Percentiles rank a stretch among this genome's conserved stretches.
Evolutionary conservation across 2,797 vertebrate species (phyloP).

Genomic region (Peromyscus nudipes): DNA sequence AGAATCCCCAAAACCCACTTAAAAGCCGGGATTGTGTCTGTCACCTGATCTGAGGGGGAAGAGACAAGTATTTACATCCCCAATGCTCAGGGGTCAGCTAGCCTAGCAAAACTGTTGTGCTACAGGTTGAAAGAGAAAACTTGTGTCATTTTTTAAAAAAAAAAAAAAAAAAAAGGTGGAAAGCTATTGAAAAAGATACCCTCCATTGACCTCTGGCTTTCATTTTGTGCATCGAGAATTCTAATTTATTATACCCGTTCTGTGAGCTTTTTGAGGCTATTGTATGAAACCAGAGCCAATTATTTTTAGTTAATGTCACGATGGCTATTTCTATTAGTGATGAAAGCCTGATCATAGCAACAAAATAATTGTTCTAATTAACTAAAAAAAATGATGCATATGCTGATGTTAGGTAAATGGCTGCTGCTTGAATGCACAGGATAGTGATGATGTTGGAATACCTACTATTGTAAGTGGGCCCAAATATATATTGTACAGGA

Average conservation of each 20-base stretch:
- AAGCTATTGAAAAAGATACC: background rate
- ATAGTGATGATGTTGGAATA: background rate
- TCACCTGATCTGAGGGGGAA: background rate
- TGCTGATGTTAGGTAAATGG: background rate
- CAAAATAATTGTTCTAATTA: background rate
- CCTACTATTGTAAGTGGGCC: background rate
- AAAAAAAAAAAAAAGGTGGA: background rate
- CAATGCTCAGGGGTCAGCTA: background rate
- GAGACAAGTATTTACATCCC: background rate
- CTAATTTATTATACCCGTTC: slow-evolving; percentile 31
- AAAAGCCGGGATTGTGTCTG: background rate
- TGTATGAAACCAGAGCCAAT: background rate
- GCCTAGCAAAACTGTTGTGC: background rate
- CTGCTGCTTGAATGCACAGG: background rate
- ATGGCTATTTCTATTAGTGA: slow-evolving; percentile 41
- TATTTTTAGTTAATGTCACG: background rate
- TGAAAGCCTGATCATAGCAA: background rate
- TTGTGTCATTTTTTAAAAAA: background rate
- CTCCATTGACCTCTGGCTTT: background rate
- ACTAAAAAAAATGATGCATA: background rate
- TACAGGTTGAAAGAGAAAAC: background rate
- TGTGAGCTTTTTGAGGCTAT: slow-evolving; percentile 26
- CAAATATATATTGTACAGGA: background rate
- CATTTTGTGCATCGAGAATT: slow-evolving; percentile 29
- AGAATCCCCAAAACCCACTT: too few relatives aligned